Evolutionary conservation across 2,113 vertebrate genomes (phyloP).

Genomic region (Dolichotis patagonum): DNA sequence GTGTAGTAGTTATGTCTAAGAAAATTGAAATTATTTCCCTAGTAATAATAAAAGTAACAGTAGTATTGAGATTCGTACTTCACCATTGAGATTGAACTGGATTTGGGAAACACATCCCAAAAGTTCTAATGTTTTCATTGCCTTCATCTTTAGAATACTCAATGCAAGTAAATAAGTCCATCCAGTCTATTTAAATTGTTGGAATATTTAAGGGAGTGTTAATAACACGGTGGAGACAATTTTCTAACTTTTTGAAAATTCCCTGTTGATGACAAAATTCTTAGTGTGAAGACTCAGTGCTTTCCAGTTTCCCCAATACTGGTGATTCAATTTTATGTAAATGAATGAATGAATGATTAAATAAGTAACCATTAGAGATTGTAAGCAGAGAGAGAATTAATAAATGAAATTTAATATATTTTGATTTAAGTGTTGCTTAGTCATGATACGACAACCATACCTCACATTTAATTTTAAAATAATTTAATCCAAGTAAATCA

Average conservation of each 20-base stretch:
- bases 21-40: slow-evolving; percentile 1
- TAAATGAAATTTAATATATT: slow-evolving; percentile 12
- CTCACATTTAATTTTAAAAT: slow-evolving; percentile 44
- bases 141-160: background rate
- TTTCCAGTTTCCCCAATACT: background rate
- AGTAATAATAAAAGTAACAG: background rate
- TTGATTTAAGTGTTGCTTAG: background rate
- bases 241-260: background rate
- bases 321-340: background rate
- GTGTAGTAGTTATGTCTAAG: background rate
- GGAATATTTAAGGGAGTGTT: background rate
- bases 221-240: background rate
- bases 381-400: background rate
- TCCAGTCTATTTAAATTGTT: background rate
- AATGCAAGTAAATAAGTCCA: background rate
- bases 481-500: background rate
- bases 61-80: background rate
- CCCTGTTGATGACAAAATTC: background rate
- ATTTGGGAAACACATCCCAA: background rate
- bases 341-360: background rate
- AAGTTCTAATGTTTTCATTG: background rate
- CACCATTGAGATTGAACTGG: background rate
- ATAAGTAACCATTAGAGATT: background rate
- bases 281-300: background rate
- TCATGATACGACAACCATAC: background rate